Conservation (phyloP, 1,140 invertebrate species). For the Sminthurinus signatus region DNA sequence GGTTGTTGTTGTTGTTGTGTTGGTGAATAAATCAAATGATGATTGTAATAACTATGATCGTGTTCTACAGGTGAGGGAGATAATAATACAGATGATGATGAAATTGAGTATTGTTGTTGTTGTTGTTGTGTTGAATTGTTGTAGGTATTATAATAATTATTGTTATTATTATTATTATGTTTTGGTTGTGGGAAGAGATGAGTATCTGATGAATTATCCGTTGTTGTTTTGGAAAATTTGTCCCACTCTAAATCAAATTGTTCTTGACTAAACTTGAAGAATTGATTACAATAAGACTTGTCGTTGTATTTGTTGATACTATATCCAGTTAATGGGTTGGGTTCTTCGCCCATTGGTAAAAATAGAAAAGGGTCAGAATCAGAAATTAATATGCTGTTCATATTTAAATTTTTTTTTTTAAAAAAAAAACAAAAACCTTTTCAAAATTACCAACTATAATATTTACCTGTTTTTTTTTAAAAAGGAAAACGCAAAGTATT, state of each 20-base stretch:
- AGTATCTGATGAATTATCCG: background rate
- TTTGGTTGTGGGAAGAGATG: background rate
- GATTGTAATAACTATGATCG: too few relatives aligned
- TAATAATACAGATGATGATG: too few relatives aligned
- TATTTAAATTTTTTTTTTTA: constrained; percentile 8
- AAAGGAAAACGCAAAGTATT: too few relatives aligned
- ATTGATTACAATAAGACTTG: background rate
- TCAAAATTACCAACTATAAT: background rate
- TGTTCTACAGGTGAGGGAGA: too few relatives aligned
- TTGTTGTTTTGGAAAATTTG: background rate
- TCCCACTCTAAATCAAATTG: constrained; percentile 7
- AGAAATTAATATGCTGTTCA: constrained; percentile 34
- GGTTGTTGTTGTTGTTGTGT: too few relatives aligned
- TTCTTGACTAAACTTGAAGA: background rate
- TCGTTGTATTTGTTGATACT: background rate
- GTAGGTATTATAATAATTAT: too few relatives aligned
- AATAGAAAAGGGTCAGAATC: constrained; percentile 38
- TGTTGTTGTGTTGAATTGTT: too few relatives aligned
- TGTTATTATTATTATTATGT: too few relatives aligned
- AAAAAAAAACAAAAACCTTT: background rate
- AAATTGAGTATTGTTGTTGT: too few relatives aligned
- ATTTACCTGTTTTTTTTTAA: background rate
- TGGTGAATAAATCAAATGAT: too few relatives aligned
- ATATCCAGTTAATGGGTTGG: too few relatives aligned
- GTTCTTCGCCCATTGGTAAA: constrained; percentile 21